A percentile compares a stretch with the other conserved stretches of the same genome.
Conservation (phyloP, 1,140 invertebrate genomes). For the Megalopta genalis region DNA sequence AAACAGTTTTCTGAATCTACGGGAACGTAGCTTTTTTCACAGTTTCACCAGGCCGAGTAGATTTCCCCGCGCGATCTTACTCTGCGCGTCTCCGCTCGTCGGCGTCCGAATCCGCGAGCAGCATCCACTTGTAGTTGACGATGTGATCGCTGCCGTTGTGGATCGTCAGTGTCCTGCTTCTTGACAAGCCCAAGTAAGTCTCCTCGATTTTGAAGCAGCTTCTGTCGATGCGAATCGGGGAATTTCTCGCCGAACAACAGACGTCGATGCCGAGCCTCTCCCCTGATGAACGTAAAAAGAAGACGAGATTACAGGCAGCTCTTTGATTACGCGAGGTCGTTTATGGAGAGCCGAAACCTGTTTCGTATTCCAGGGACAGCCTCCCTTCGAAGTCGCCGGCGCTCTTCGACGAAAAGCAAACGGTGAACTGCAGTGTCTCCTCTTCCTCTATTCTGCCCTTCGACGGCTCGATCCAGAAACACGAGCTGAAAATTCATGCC, state of each 20-base stretch:
- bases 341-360: conserved; percentile 57
- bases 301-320: not conserved
- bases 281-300: conserved; percentile 45
- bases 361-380: conserved; percentile 75
- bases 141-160: conserved; percentile 76
- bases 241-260: conserved; percentile 65
- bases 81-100: conserved; percentile 47
- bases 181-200: conserved; percentile 76
- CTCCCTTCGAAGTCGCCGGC: conserved; percentile 61
- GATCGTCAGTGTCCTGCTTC: conserved; percentile 69
- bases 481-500: conserved; percentile 50
- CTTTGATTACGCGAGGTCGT: too few species aligned
- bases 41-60: too few species aligned
- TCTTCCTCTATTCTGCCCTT: conserved; percentile 71
- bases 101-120: conserved; percentile 51
- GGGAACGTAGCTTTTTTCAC: not conserved
- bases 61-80: too few species aligned
- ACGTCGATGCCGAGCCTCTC: conserved; percentile 70
- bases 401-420: conserved; percentile 66
- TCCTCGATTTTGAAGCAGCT: conserved; percentile 71
- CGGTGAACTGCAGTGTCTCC: conserved; percentile 66
- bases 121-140: conserved; percentile 76
- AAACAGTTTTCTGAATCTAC: conserved; percentile 57
- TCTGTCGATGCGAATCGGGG: conserved; percentile 67
- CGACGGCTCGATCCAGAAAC: conserved; percentile 73